Conservation (phyloP, 2,888 invertebrate species). For the Volucella inanis region DNA sequence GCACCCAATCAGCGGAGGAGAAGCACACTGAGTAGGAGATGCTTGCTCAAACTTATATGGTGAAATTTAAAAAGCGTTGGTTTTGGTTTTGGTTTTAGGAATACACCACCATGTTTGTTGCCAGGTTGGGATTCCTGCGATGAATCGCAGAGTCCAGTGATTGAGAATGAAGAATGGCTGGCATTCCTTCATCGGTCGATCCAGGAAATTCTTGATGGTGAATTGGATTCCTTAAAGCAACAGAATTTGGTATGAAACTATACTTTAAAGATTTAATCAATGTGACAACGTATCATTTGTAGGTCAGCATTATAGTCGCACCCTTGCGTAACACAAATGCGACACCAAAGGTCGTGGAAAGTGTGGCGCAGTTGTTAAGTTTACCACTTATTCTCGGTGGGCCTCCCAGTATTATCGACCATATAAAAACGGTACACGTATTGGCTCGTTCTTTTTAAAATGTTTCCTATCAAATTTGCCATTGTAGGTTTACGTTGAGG, state of each 20-base stretch:
- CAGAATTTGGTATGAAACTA: conserved; percentile 85
- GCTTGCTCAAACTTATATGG: neutral
- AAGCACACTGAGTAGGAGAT: conserved; percentile 78
- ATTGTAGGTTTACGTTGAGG: conserved; percentile 88
- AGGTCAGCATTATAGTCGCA: conserved; percentile 86
- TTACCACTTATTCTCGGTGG: conserved; percentile 86
- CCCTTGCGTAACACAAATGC: conserved; percentile 87
- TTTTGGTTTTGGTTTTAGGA: conserved; percentile 75
- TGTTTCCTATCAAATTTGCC: neutral
- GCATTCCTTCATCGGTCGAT: conserved; percentile 92
- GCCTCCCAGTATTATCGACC: conserved; percentile 82
- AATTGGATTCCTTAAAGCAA: conserved; percentile 89
- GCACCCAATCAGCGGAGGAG: conserved; percentile 79
- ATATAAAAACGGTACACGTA: conserved; percentile 83
- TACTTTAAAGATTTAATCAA: neutral
- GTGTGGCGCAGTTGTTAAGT: conserved; percentile 86
- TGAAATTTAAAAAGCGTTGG: neutral
- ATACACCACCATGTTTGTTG: conserved; percentile 81
- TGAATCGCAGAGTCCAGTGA: conserved; percentile 86
- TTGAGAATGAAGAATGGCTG: conserved; percentile 94
- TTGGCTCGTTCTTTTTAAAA: neutral
- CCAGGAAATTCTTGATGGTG: conserved; percentile 91
- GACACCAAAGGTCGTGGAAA: conserved; percentile 86
- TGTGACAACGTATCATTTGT: conserved; percentile 77
- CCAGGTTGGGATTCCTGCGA: conserved; percentile 83